phyloP scores from a whole-genome alignment of 1,140 invertebrate genomes.

The Euschistus heros region DNA sequence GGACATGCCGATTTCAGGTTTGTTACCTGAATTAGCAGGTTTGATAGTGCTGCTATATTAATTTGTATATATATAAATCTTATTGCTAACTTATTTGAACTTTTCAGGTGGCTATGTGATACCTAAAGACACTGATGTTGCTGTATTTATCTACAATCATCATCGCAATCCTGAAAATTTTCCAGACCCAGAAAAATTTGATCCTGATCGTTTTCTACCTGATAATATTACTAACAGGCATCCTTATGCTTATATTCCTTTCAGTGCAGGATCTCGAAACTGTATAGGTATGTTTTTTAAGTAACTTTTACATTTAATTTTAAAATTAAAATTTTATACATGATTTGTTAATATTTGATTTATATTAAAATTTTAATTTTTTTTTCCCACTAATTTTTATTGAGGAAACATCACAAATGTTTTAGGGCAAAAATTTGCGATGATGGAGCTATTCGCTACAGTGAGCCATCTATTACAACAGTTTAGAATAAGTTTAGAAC shows the following conservation, averaged over 20 bases:
- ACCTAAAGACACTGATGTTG: conserved; percentile 4
- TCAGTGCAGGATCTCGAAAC: conserved; percentile 49
- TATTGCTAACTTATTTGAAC: not conserved
- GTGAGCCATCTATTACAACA: not conserved
- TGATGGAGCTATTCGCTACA: conserved; percentile 11
- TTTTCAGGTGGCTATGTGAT: conserved; percentile 8
- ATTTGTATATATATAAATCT: not conserved
- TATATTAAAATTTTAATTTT: not conserved
- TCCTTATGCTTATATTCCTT: conserved; percentile 47
- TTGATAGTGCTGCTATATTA: not conserved
- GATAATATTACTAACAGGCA: conserved; percentile 41
- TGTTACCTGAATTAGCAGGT: not conserved
- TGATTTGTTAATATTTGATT: not conserved
- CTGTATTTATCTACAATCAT: conserved; percentile 32
- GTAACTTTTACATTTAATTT: no score
- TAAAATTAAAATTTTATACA: no score
- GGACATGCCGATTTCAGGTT: conserved; percentile 33
- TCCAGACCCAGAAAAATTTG: conserved; percentile 47
- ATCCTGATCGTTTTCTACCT: conserved; percentile 54
- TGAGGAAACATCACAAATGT: not conserved
- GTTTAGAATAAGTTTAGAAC: not conserved
- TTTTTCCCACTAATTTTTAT: not conserved
- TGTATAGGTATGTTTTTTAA: conserved; percentile 42
- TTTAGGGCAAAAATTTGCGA: conserved; percentile 22
- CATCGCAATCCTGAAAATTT: conserved; percentile 43